These are phyloP conservation scores for Crepidodera aurea DNA, from an alignment of 2,888 invertebrate genomes.

Conservation along the genomic window DNA sequence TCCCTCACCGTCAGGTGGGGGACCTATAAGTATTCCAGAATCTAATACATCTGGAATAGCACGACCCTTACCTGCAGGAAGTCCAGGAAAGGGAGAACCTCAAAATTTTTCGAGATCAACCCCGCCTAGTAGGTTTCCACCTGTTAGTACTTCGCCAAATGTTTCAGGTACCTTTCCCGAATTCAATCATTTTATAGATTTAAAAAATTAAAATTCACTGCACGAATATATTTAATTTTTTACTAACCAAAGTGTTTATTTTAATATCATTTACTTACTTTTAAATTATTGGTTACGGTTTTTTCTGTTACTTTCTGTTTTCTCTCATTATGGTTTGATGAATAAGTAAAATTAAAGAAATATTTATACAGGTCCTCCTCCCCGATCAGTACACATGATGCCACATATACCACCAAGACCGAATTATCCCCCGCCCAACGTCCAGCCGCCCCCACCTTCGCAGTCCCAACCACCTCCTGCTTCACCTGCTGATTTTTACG, in stretches of 20 bases:
- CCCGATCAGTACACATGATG: constrained; percentile 17
- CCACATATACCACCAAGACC: constrained; percentile 51
- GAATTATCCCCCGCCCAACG: constrained; percentile 55
- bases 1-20: constrained; percentile 66
- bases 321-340: too few species aligned
- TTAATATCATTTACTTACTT: too few species aligned
- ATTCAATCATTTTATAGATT: too few species aligned
- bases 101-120: constrained; percentile 36
- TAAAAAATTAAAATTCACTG: too few species aligned
- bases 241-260: too few species aligned
- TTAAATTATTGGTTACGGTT: too few species aligned
- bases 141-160: constrained; percentile 38
- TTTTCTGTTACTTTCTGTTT: too few species aligned
- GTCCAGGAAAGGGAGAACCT: constrained; percentile 49
- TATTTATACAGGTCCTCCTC: constrained; percentile 21
- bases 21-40: constrained; percentile 61
- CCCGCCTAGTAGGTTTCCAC: constrained; percentile 35
- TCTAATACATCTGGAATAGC: constrained; percentile 56
- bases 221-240: background rate
- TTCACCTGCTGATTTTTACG: constrained; percentile 48
- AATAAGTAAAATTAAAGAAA: too few species aligned
- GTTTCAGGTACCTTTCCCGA: constrained; percentile 44
- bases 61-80: constrained; percentile 55
- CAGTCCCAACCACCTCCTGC: constrained; percentile 14
- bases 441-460: constrained; percentile 43